Conservation (phyloP, 2,888 invertebrate genomes). For the Ennomos erosarius region DNA sequence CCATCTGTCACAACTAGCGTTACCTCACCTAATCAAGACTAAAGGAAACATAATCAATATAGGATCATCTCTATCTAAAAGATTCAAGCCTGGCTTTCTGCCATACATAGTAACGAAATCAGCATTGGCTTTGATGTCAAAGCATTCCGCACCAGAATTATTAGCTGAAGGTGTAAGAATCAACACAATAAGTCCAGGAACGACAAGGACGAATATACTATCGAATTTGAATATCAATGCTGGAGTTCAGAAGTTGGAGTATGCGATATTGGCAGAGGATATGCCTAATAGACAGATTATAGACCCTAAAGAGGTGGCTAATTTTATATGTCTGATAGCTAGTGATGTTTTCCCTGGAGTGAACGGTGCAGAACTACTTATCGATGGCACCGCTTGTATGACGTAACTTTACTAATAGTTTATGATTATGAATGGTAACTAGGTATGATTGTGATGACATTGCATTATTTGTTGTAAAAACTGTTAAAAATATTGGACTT, state of each 20-base stretch:
- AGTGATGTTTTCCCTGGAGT: slow-evolving; percentile 60
- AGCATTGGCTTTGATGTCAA: slow-evolving; percentile 54
- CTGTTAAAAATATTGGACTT: neutral
- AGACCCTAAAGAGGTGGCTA: slow-evolving; percentile 57
- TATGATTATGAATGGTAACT: neutral
- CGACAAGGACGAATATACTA: slow-evolving; percentile 54
- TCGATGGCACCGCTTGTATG: slow-evolving; percentile 55
- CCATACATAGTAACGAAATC: slow-evolving; percentile 55
- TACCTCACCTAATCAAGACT: slow-evolving; percentile 57
- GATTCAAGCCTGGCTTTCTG: slow-evolving; percentile 52
- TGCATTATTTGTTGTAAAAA: neutral
- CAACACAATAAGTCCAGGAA: slow-evolving; percentile 58
- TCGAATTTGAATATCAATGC: slow-evolving; percentile 45
- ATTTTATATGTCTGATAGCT: slow-evolving; percentile 55
- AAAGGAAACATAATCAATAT: slow-evolving; percentile 63
- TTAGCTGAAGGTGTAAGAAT: slow-evolving; percentile 57
- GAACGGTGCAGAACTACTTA: slow-evolving; percentile 55
- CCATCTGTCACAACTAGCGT: slow-evolving; percentile 51
- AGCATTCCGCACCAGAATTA: slow-evolving; percentile 55
- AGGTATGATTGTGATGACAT: neutral
- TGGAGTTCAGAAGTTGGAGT: slow-evolving; percentile 35
- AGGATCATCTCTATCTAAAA: slow-evolving; percentile 51
- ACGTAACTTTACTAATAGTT: slow-evolving; percentile 25
- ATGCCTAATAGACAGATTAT: slow-evolving; percentile 50
- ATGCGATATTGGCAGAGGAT: slow-evolving; percentile 41